Evolutionary conservation across 35 echinoderm and acorn worm species (phyloP).

Genomic region (Ophioderma brevispina): DNA sequence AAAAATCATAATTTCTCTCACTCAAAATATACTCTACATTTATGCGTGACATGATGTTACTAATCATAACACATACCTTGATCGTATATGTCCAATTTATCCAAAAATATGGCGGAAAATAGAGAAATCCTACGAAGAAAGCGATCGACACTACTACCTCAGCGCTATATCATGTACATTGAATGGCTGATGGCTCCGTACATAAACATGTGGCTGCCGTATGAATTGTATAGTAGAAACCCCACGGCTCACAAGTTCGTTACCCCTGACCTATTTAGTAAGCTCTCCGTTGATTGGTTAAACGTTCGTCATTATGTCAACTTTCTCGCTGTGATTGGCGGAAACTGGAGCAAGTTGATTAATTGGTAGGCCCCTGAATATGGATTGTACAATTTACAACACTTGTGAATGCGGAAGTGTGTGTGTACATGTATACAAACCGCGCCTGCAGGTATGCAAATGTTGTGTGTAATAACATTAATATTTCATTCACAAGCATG

Average conservation of each 20-base stretch:
- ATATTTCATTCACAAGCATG: too few relatives aligned
- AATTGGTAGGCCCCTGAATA: not conserved
- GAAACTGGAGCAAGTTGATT: slow-evolving; percentile 42
- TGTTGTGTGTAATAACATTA: too few relatives aligned
- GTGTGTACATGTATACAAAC: not conserved
- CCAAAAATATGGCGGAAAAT: not conserved
- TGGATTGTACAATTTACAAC: not conserved
- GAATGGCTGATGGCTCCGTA: not conserved
- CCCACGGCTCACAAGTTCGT: slow-evolving; percentile 55
- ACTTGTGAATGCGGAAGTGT: not conserved
- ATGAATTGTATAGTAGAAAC: slow-evolving; percentile 37
- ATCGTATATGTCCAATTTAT: not conserved
- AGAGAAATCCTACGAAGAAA: not conserved
- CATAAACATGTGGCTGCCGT: slow-evolving; percentile 38
- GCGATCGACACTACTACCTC: not conserved
- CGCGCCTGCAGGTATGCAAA: too few relatives aligned
- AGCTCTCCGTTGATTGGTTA: slow-evolving; percentile 48
- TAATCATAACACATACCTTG: not conserved
- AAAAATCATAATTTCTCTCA: too few relatives aligned
- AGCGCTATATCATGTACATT: not conserved
- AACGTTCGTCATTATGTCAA: slow-evolving; percentile 29
- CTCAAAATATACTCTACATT: too few relatives aligned
- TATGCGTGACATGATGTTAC: not conserved
- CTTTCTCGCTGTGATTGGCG: slow-evolving; percentile 49
- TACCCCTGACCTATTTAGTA: slow-evolving; percentile 79